Conservation (phyloP, 1,140 invertebrate species). For the Ganaspis sp. region DNA sequence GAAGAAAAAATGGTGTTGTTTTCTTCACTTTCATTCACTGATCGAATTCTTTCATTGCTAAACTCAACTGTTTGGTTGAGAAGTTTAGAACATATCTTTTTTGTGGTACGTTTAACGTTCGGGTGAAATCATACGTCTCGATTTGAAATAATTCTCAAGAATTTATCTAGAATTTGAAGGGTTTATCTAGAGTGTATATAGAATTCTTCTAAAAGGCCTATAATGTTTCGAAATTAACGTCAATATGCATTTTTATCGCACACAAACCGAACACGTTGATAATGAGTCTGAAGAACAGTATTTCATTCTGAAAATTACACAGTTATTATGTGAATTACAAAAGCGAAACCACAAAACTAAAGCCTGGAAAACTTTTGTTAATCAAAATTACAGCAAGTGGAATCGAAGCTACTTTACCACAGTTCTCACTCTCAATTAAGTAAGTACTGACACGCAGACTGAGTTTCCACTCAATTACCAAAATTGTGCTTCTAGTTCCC, state of each 20-base stretch:
- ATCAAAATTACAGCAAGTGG: not conserved
- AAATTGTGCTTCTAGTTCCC: slow-evolving; percentile 27
- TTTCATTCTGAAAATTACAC: not conserved
- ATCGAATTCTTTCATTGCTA: too few relatives aligned
- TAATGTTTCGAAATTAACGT: too few relatives aligned
- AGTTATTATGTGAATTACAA: not conserved
- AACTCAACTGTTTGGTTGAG: too few relatives aligned
- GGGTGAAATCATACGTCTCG: too few relatives aligned
- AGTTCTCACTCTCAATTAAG: slow-evolving; percentile 36
- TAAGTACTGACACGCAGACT: slow-evolving; percentile 34
- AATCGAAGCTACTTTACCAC: not conserved
- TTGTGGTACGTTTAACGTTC: too few relatives aligned
- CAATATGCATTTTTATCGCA: not conserved
- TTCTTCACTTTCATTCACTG: too few relatives aligned
- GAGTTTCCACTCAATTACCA: slow-evolving; percentile 46
- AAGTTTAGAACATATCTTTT: too few relatives aligned
- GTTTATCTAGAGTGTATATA: too few relatives aligned
- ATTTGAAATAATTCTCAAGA: too few relatives aligned
- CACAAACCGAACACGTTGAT: not conserved
- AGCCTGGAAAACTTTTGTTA: not conserved
- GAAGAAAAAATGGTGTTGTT: too few relatives aligned
- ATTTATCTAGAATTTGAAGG: too few relatives aligned
- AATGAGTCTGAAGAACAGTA: not conserved
- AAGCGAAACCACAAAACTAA: not conserved
- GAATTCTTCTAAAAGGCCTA: too few relatives aligned